Evolutionary conservation across 1,140 invertebrate genomes (phyloP), one percentile per base, ranked within the genome.

Genomic region (Orussus abietinus): DNA sequence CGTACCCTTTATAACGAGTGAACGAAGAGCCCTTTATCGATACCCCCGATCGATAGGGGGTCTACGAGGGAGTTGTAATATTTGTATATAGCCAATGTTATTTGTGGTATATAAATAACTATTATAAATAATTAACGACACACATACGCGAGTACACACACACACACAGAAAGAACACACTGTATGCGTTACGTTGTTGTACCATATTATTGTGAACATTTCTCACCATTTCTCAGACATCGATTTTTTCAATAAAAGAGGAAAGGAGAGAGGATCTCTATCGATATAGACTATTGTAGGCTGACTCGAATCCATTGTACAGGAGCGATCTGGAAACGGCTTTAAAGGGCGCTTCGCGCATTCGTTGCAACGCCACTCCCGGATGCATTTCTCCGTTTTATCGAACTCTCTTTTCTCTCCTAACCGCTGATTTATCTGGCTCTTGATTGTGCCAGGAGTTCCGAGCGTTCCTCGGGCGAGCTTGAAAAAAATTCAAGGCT

Each of bases 171-270:
- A n/a, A n/a, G n/a, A n/a, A n/a, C n/a, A 7, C n/a, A 7, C 22
- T 25, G 22, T 52, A 55, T 66, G 55, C 60, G 60, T 68, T 66
- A 63, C 59, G 57, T 69, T 65, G 61, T 68, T 65, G 64, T 67
- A 67, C 49, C 55, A 69, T 66, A 68, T 67, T 68, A 66, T 63
- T 69, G 65, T 68, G 64, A 70, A 67, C 64, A n/a, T n/a, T n/a
- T n/a, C n/a, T n/a, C n/a, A 70, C 67, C 66, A 67, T 69, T 70
- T 69, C 64, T 69, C 66, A 69, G 51, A 70, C 67, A 69, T 69
- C 67, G 67, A 70, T 69, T 69, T 69, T 62, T 69, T 63, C 64
- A 69, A 69, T 65, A 66, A 67, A 66, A 66, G 53, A 54, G 46
- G 53, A 55, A 64, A 57, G 45, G n/a, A 20, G 32, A 12, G 30